Percentiles rank a stretch among this genome's conserved stretches.
Conservation (phyloP, 2,113 vertebrate species). For the Psittacula cyanocephala region DNA sequence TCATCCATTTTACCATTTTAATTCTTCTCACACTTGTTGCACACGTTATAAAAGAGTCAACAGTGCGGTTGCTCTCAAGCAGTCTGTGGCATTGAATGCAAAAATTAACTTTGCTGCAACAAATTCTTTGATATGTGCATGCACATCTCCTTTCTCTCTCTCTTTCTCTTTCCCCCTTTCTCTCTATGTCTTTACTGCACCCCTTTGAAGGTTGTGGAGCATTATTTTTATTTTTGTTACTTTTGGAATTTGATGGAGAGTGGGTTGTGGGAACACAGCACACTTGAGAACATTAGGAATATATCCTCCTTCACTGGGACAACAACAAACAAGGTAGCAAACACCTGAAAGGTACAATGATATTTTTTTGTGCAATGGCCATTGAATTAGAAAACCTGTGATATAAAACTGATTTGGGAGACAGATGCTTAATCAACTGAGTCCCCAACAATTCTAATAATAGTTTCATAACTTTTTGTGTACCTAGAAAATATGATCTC, state of each 20-base stretch:
- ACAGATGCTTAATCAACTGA: neutral
- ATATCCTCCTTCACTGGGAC: neutral
- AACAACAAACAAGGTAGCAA: constrained; percentile 8
- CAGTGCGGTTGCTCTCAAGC: neutral
- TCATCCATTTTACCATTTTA: neutral
- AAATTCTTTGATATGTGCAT: neutral
- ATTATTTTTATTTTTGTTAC: neutral
- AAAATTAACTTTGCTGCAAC: neutral
- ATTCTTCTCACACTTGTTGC: neutral
- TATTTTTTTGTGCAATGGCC: neutral
- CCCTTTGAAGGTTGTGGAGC: neutral
- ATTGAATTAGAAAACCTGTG: constrained; percentile 21
- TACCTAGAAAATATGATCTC: constrained; percentile 18
- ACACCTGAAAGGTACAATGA: neutral
- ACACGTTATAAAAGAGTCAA: neutral
- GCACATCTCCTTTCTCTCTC: neutral
- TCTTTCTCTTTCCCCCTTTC: neutral
- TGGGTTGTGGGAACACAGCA: neutral
- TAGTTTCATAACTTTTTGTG: neutral
- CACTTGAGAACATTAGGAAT: neutral
- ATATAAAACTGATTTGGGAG: constrained; percentile 17
- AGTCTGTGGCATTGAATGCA: neutral
- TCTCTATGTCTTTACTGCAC: neutral
- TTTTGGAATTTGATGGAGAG: constrained; percentile 1
- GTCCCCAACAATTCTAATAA: neutral